phyloP scores from a whole-genome alignment of 2,888 invertebrate genomes.

The Listrodromus nycthemerus region DNA sequence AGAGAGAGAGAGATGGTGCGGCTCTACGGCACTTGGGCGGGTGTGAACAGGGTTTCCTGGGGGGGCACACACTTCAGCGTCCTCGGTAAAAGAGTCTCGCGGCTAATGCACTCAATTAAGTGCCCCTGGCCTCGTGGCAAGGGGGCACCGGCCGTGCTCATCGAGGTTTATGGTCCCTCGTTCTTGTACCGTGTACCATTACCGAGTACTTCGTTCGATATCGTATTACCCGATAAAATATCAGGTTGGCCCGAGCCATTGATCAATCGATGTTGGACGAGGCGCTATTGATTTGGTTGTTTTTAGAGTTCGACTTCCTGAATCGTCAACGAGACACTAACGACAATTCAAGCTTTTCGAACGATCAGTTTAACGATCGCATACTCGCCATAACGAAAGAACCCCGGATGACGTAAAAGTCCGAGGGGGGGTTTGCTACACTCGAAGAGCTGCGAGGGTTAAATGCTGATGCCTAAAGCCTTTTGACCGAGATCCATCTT shows the following conservation, averaged over 20 bases:
- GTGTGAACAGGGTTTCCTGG: constrained; percentile 13
- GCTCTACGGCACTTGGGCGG: constrained; percentile 38
- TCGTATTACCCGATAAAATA: constrained; percentile 30
- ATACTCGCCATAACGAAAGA: not conserved
- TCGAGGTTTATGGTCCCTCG: constrained; percentile 46
- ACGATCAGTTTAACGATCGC: not conserved
- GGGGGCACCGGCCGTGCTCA: constrained; percentile 40
- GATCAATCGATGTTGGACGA: constrained; percentile 8
- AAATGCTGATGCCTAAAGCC: constrained; percentile 41
- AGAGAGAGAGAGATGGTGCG: constrained; percentile 28
- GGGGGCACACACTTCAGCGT: constrained; percentile 48
- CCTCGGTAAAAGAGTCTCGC: constrained; percentile 72
- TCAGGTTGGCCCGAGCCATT: not conserved
- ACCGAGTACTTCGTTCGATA: constrained; percentile 70
- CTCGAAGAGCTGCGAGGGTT: constrained; percentile 42
- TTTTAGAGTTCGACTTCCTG: not conserved
- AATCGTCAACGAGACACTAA: not conserved
- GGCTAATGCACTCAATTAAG: constrained; percentile 78
- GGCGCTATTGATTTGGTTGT: not conserved
- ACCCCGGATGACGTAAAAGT: constrained; percentile 7
- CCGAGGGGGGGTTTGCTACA: constrained; percentile 23
- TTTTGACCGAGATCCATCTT: constrained; percentile 68
- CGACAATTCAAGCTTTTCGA: not conserved
- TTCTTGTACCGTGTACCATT: constrained; percentile 66
- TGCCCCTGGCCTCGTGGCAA: constrained; percentile 51